Conservation (phyloP, 2,113 vertebrate genomes). For the human region GRCh38 chr11:121762501-121763000, state of each 20-base stretch:
- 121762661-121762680: neutral
- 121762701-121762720: neutral
- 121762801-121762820: neutral
- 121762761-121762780: neutral
- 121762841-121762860: neutral
- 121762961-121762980: conserved; percentile 29
- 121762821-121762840: neutral
- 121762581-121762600: neutral
- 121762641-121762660: neutral
- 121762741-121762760: neutral
- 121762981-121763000: neutral
- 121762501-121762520: neutral
- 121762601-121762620: neutral
- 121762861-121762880: neutral
- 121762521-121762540: neutral
- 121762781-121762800: neutral
- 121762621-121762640: neutral
- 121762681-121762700: neutral
- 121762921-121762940: neutral
- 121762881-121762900: neutral
- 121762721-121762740: neutral
- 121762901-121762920: neutral
- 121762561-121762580: neutral
- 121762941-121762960: neutral
- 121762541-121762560: neutral